Evolutionary conservation across 2,888 invertebrate species (phyloP), one percentile per base, ranked within the genome.

Genomic region (Dioctria linearis): DNA sequence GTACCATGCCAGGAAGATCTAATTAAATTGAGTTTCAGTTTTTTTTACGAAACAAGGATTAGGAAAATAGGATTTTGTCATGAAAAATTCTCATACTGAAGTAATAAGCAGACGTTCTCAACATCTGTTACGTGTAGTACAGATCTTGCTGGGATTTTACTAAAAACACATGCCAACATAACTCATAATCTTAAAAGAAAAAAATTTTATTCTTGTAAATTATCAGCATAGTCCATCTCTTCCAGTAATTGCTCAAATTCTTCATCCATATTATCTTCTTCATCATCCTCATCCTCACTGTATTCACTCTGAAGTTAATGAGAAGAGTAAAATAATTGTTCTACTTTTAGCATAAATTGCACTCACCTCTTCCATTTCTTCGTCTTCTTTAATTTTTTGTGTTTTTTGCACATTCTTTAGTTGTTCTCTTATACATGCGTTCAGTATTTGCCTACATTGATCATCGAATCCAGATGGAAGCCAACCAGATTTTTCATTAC

Each of bases 401-500:
- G 87, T 67, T 87, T 88, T 40, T 86, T 87, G 78, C 86, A 86
- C 82, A 86, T 85, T 79, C 85, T 87, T 5, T 59, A 88, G 81
- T 39, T 90, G 88, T 3, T 91, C 90, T 79, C 92, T 91, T 57
- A 94, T 92, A 84, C 92, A 92, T 83, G 90, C 90, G 85, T 93
- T 94, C 78, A 95, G 91, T 83, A 94, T 93, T 88, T 95, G 94
- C 66, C 96, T 91, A 82, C 94, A 94, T 78, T 92, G 90, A 75
- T 93, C 92, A 83, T 93, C 92, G 59, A 94, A 93, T 81, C 93
- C 92, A 5, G 90, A 89, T 0, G 95, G 94, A 80, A 96, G 88
- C 96, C 96, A 96, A 37, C 96, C 96, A 80, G 93, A 92, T 87
- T 93, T 93, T 84, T 92, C 91, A 86, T 95, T 93, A 85, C 94